Base-by-base conservation (phyloP, 1,140 invertebrate species). In the Dinothrombium tinctorium region DNA sequence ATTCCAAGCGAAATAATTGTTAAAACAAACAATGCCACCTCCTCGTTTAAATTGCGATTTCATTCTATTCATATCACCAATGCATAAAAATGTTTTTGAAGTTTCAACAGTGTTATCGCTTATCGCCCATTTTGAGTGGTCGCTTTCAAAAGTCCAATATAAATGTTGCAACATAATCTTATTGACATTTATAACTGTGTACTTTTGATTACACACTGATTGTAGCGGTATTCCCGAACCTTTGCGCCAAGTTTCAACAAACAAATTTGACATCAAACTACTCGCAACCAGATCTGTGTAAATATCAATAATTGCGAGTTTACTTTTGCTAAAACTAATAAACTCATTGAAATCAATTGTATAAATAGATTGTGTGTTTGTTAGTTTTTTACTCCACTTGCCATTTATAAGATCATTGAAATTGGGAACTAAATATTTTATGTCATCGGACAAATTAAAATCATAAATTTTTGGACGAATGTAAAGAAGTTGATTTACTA, bases 111-210 rank as follows among this genome's bases (percentile, higher is more conserved):
- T 49, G n/a, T 20, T 36, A 1, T 60, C 59, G 0, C 74, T 65
- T 3, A 87, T 69, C 0, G 77, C 75, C 83, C 83, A 90, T 59
- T 94, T 94, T 0, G 82, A 80, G 59, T 92, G 87, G 59, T 92
- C 84, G 32, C 68, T 64, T 19, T 69, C 67, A 2, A 69, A 73
- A 8, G 17, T 12, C 33, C 33, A 36, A 8, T 57, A 49, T 15
- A 72, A 59, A 42, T 61, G 56, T 8, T 76, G 57, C 1, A 37
- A 6, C 4, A 23, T 20, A 15, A 66, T 59, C 47, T 71, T 15
- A 11, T 44, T 54, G 17, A 82, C 63, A 52, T 80, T 79, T 17
- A 67, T 60, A 0, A 78, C 69, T 51, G 69, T 73, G 49, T n/a
- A 66, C 62, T 47, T 33, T 15, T 21, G 22, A 31, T 43, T 46